Evolutionary conservation across 1,140 invertebrate species (phyloP).

Genomic region (Bombus breviceps): DNA sequence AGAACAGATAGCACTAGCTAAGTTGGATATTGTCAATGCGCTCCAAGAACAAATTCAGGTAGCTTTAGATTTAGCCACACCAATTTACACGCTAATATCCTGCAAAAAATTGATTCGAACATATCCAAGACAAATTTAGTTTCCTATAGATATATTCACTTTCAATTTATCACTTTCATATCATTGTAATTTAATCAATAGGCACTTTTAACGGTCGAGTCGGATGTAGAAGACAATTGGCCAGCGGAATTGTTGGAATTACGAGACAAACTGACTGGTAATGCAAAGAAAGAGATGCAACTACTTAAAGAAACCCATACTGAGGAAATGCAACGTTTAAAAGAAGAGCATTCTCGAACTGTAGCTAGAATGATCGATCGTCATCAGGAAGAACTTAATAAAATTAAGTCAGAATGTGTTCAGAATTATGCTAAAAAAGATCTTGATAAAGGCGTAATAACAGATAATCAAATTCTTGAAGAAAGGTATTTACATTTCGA

Average conservation of each 20-base stretch:
- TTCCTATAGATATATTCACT: neutral
- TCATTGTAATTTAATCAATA: constrained; percentile 67
- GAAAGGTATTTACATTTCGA: constrained; percentile 66
- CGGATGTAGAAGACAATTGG: constrained; percentile 86
- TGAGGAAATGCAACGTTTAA: constrained; percentile 82
- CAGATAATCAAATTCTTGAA: constrained; percentile 44
- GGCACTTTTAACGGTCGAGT: constrained; percentile 86
- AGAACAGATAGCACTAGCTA: constrained; percentile 85
- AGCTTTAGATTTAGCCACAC: constrained; percentile 64
- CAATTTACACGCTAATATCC: neutral
- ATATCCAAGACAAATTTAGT: neutral
- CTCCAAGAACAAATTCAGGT: constrained; percentile 86
- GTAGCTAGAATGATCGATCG: constrained; percentile 75
- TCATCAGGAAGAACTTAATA: constrained; percentile 71
- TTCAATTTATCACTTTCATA: neutral
- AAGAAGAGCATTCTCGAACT: constrained; percentile 83
- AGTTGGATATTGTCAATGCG: constrained; percentile 84
- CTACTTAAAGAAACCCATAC: constrained; percentile 76
- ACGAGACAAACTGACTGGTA: constrained; percentile 87
- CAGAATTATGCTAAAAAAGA: constrained; percentile 21
- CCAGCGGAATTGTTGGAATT: constrained; percentile 87
- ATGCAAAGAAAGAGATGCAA: constrained; percentile 83
- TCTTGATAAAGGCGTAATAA: constrained; percentile 39
- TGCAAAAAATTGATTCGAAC: neutral
- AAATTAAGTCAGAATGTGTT: constrained; percentile 46